Evolutionary conservation across 1,140 invertebrate species (phyloP).

Genomic region (Zaprionus vittiger): DNA sequence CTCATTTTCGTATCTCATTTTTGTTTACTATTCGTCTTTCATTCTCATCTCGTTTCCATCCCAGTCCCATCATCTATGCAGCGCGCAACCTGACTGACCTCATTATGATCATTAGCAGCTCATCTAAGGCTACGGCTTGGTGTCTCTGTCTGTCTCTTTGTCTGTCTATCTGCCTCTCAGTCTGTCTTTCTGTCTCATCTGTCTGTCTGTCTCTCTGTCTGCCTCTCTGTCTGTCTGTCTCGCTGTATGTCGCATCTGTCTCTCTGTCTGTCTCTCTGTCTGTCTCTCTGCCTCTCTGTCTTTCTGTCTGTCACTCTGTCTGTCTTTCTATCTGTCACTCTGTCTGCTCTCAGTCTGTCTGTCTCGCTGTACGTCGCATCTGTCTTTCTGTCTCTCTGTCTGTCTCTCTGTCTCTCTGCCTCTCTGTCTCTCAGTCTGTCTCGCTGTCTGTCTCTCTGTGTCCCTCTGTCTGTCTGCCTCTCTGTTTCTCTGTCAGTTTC

Average conservation of each 20-base stretch:
- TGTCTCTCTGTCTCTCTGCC: conserved; percentile 5
- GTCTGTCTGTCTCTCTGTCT: too few species aligned
- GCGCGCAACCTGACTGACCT: conserved; percentile 32
- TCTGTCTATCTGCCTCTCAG: neutral
- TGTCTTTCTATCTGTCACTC: neutral
- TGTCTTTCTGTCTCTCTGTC: neutral
- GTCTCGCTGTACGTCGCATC: too few species aligned
- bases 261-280: neutral
- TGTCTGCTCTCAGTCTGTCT: too few species aligned
- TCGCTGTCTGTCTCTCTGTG: neutral
- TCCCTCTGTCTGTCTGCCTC: neutral
- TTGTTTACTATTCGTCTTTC: neutral
- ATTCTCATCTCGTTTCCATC: conserved; percentile 24
- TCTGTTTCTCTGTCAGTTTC: too few species aligned
- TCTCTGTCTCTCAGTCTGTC: conserved; percentile 2
- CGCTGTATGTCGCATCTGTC: neutral
- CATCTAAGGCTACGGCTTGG: conserved; percentile 24
- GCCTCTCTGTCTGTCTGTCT: too few species aligned
- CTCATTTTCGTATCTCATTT: conserved; percentile 4
- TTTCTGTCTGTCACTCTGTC: too few species aligned
- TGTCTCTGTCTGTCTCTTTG: conserved; percentile 4
- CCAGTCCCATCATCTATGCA: neutral
- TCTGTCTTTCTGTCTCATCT: too few species aligned
- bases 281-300: too few species aligned
- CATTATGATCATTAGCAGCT: conserved; percentile 55